Evolutionary conservation across 2,888 invertebrate genomes (phyloP), one percentile per base, ranked within the genome.

Genomic region (Buathra laborator): DNA sequence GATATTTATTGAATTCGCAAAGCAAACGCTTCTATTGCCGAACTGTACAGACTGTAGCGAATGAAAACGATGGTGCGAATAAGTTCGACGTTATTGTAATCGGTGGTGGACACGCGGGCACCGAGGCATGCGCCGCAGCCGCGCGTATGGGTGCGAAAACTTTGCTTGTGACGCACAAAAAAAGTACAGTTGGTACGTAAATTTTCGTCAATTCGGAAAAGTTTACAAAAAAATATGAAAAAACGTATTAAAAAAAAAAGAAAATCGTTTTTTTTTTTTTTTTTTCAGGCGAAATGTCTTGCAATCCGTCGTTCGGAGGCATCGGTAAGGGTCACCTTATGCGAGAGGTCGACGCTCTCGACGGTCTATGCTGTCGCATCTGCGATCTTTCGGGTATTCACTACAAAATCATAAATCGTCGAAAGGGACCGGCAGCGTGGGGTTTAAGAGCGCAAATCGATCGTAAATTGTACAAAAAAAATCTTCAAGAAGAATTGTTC

Each of bases 251-350:
- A 5, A 5, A 6, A 37, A 37, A 37, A 37, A 37, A 37, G 2
- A 6, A 37, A 37, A 48, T 48, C n/a, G n/a, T n/a, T n/a, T 48
- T 1, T 14, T 14, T 51, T 59, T 59, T 84, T 19, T 14, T 59
- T 19, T 19, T 53, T 51, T 24, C 9, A 97, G 97, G 97, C 43
- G 98, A 97, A 94, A 98, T 98, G 98, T 98, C 98, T 0, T 98
- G 98, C 91, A 98, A 98, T 94, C 98, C 98, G 24, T 97, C 98
- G 0, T 98, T 98, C 94, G 98, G 98, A 37, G 98, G 98, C 7
- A 97, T 98, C 88, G 98, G 98, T 0, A 98, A 98, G 94, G 98
- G 98, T 0, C 97, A 98, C 93, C 94, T 98, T 72, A 97, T 98
- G 96, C 95, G 96, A 88, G 98, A 98, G 94, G 94, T 98, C 9